Base-by-base conservation (phyloP, 2,888 invertebrate species). In the Operophtera brumata region DNA sequence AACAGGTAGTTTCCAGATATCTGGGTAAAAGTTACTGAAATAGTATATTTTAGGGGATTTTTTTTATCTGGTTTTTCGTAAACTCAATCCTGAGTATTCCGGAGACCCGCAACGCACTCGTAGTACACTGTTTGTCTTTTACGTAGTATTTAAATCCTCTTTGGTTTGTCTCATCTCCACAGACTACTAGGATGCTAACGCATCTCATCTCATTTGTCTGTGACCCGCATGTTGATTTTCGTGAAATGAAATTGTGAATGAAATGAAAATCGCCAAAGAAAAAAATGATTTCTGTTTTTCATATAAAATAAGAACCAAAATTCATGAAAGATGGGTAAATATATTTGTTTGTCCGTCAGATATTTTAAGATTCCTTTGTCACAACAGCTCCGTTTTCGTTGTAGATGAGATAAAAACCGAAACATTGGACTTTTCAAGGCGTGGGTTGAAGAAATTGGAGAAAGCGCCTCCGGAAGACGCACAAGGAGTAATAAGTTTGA, bases 371-470 rank as follows among this genome's bases (percentile, higher is more conserved):
- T 11, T 46, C 20, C 35, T 36, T 7, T 47, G 14, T 41, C 34
- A 32, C 12, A 42, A 32, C 12, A 42, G 2, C 6, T 5, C 6
- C 42, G n/a, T 39, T 30, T 34, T 25, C 12, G 62, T 61, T 39
- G 26, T 65, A 75, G 79, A 76, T 47, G 75, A 74, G 32, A 61
- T 66, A 41, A 83, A 77, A 66, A 80, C 76, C 62, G 92, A 92
- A 72, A 92, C 92, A 47, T 87, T 97, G 73, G 95, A 97, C 88
- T 90, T 96, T 67, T 94, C 95, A 60, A 93, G 93, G 79, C 94
- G 94, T 85, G 94, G 94, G 76, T 87, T 97, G 67, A 96, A 95
- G 81, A 96, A 96, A 91, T 91, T 97, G 71, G 92, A 93, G 79
- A 94, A 94, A 86, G 94, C 94, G 73, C 92, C 93, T 61, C 86